Evolutionary conservation across 2,113 vertebrate genomes (phyloP), one percentile per base, ranked within the genome.

Genomic region (Amphiprion percula): DNA sequence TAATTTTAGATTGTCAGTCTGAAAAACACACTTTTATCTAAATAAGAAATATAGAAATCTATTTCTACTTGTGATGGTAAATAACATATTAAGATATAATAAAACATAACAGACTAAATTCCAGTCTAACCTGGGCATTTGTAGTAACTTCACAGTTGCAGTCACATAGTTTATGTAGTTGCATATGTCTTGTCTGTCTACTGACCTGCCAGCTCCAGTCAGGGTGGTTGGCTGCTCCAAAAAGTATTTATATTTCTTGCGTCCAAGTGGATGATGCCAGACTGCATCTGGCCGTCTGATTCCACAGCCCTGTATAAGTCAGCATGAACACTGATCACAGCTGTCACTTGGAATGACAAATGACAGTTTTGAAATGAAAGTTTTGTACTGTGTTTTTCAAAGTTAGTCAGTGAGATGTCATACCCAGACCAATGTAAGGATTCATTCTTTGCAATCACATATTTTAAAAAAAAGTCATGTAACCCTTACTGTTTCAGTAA

Each of bases 181-280:
- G 3, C 21, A 26, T 30, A 10, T 30, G 17, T 39, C 0, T 37
- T 44, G 15, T 67, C 12, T 2, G 12, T 41, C 10, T 6, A 52
- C 84, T 83, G 68, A 96, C 96, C 96, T 97, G 90, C 96, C 96
- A 53, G 96, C 92, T 44, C 94, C 95, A 0, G 83, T 96, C 86
- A 97, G 46, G 33, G 95, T 96, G 14, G 95, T 91, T 0, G 97
- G 96, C 77, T 96, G 94, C 64, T 97, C 96, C 72, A 96, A 92
- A 83, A 97, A 87, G 80, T 95, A 91, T 66, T 90, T 94, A 90
- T 96, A 96, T 90, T 96, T 97, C 87, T 89, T 94, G 52, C 94
- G 92, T 77, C 63, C 83, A 46, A 91, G 17, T 2, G 95, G 90
- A 73, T 97, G 95, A 88, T 96, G 95, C 97, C 97, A 98, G 71